phyloP scores from a whole-genome alignment of 2,888 invertebrate genomes.

The Timandra comae region DNA sequence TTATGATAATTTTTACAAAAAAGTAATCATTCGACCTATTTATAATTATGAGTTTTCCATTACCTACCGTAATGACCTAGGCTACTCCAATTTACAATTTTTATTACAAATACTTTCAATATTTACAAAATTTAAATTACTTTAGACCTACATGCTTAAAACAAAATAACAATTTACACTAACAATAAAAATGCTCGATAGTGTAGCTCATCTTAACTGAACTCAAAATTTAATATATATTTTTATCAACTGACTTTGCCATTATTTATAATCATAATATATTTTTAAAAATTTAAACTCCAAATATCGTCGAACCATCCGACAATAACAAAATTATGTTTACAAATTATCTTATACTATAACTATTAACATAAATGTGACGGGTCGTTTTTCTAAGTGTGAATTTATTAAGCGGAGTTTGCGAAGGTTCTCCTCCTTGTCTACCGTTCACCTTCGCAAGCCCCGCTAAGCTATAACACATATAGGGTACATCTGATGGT shows the following conservation, averaged over 20 bases:
- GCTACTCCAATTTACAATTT: constrained; percentile 56
- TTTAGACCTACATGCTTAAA: constrained; percentile 72
- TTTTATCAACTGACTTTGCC: constrained; percentile 66
- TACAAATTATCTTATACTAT: constrained; percentile 66
- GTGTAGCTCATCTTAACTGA: constrained; percentile 66
- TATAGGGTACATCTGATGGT: no score
- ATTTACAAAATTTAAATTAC: constrained; percentile 73
- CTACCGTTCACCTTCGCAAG: no score
- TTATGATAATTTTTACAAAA: constrained; percentile 53
- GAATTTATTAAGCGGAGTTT: constrained; percentile 37
- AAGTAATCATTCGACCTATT: constrained; percentile 63
- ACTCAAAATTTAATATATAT: constrained; percentile 68
- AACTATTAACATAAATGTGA: constrained; percentile 59
- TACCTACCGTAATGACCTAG: constrained; percentile 68
- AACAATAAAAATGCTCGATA: constrained; percentile 75
- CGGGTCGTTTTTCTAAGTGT: constrained; percentile 51
- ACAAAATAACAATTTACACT: constrained; percentile 77
- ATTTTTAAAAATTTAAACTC: constrained; percentile 71
- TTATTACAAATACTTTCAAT: constrained; percentile 59
- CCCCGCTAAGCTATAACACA: no score
- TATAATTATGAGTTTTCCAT: constrained; percentile 58
- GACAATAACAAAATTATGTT: constrained; percentile 73
- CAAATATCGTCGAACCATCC: constrained; percentile 71
- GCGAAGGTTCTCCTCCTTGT: no score
- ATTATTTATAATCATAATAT: constrained; percentile 48